Evolutionary conservation across 2,888 invertebrate species (phyloP).

Genomic region (Notodonta dromedarius): DNA sequence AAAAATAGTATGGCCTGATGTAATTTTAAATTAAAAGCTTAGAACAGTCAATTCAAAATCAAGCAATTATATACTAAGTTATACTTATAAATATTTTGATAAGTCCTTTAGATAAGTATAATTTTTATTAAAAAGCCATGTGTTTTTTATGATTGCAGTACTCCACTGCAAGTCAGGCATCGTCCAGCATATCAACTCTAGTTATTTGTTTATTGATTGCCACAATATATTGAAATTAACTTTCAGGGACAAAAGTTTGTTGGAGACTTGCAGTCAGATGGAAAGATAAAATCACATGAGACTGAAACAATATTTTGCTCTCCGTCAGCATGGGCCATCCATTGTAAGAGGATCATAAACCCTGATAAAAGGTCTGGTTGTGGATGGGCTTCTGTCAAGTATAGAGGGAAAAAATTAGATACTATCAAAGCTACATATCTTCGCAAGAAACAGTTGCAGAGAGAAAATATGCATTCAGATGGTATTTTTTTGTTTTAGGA

Average conservation of each 20-base stretch:
- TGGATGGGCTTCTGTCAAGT: conserved; percentile 96
- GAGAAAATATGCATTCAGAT: conserved; percentile 81
- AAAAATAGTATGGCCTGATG: too few species aligned
- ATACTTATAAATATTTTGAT: too few species aligned
- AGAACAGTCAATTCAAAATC: too few species aligned
- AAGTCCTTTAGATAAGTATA: too few species aligned
- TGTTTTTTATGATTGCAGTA: too few species aligned
- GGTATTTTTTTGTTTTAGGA: conserved; percentile 47
- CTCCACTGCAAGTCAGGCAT: too few species aligned
- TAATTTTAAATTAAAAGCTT: too few species aligned
- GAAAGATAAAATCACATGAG: conserved; percentile 95
- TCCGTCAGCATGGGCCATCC: conserved; percentile 96
- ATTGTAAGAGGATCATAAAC: conserved; percentile 95
- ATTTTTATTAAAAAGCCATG: too few species aligned
- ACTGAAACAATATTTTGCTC: conserved; percentile 94
- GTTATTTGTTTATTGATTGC: too few species aligned
- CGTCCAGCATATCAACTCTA: background rate
- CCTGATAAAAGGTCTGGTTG: conserved; percentile 96
- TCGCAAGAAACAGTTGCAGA: conserved; percentile 86
- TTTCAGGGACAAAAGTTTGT: conserved; percentile 93
- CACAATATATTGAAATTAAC: too few species aligned
- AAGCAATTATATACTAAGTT: too few species aligned
- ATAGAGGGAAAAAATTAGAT: conserved; percentile 94
- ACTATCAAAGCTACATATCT: conserved; percentile 95
- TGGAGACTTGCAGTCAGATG: conserved; percentile 93